phyloP scores from a whole-genome alignment of 2,888 invertebrate genomes.

The Spisula subtruncata region DNA sequence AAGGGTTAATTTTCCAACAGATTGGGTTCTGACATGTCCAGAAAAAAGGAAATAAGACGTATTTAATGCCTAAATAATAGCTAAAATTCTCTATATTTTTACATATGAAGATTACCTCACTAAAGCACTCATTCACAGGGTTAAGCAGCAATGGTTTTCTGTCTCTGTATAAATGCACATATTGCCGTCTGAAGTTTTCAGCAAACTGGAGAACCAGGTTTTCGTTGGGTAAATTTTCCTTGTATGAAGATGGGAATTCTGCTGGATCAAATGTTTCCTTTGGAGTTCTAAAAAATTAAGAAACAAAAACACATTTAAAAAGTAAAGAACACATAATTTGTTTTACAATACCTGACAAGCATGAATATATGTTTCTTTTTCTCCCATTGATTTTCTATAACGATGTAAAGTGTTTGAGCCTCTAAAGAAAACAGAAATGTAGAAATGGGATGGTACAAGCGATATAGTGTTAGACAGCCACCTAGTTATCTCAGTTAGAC shows the following conservation, averaged over 20 bases:
- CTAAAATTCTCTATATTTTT: too few relatives aligned
- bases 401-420: too few relatives aligned
- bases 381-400: too few relatives aligned
- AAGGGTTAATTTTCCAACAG: too few relatives aligned
- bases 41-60: too few relatives aligned
- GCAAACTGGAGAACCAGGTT: conserved; percentile 86
- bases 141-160: conserved; percentile 87
- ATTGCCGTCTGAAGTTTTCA: conserved; percentile 88
- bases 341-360: too few relatives aligned
- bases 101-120: conserved; percentile 80
- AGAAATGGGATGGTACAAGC: neutral
- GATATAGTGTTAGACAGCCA: neutral
- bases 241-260: conserved; percentile 87
- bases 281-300: conserved; percentile 72
- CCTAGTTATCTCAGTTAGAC: neutral
- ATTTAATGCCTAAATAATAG: too few relatives aligned
- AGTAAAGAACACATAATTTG: neutral
- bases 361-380: too few relatives aligned
- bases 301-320: neutral
- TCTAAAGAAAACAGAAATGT: too few relatives aligned
- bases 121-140: conserved; percentile 87
- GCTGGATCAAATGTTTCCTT: conserved; percentile 84
- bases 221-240: conserved; percentile 87
- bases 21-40: too few relatives aligned
- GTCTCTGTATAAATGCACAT: conserved; percentile 87